These are phyloP conservation scores for Pterocles orientalis DNA, from an alignment of 2,113 vertebrate genomes.

Conservation along the genomic window DNA sequence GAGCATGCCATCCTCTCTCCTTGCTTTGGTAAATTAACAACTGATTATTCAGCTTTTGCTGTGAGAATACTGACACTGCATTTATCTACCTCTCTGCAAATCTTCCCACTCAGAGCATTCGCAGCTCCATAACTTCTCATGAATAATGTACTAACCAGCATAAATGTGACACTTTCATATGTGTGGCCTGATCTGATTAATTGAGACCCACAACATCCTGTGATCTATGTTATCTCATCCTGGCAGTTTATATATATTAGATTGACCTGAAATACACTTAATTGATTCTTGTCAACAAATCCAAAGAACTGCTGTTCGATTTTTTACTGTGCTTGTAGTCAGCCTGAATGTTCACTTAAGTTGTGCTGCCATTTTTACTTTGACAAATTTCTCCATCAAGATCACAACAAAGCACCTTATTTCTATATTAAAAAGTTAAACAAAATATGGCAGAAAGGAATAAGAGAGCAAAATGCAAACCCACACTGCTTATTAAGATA, in stretches of 20 bases:
- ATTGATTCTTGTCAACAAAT: constrained; percentile 29
- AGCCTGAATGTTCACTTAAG: not conserved
- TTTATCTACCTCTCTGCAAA: not conserved
- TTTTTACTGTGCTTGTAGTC: not conserved
- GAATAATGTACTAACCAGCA: constrained; percentile 4
- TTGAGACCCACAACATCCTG: not conserved
- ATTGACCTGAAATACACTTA: not conserved
- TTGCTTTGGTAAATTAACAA: not conserved
- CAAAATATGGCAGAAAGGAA: not conserved
- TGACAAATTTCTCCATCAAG: not conserved
- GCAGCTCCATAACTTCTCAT: constrained; percentile 4
- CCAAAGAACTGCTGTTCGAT: not conserved
- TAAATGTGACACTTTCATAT: not conserved
- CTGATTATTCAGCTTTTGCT: not conserved
- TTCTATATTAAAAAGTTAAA: not conserved
- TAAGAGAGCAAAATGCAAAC: not conserved
- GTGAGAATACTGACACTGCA: not conserved
- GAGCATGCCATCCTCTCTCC: not conserved
- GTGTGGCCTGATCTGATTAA: constrained; percentile 5
- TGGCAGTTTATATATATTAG: not conserved
- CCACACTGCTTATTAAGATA: not conserved
- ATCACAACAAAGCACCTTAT: not conserved
- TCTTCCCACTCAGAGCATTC: not conserved
- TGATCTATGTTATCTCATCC: not conserved
- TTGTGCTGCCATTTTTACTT: not conserved